Evolutionary conservation across 2,113 vertebrate species (phyloP).

Genomic region (Tachuris rubrigastra): DNA sequence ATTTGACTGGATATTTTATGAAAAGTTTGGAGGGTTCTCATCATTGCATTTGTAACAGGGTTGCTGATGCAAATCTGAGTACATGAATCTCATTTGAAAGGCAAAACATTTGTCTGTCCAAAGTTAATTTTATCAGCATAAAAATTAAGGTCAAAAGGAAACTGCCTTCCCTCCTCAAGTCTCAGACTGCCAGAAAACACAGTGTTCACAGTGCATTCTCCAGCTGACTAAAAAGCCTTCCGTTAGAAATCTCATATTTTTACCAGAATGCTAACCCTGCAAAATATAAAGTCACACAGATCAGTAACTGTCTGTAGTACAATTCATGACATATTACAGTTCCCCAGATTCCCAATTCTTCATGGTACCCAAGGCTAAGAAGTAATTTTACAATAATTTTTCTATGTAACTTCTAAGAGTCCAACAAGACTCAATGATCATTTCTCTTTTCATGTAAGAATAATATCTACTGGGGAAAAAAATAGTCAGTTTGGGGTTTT

Average conservation of each 20-base stretch:
- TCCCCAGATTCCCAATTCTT: background rate
- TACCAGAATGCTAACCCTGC: background rate
- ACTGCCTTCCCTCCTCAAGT: background rate
- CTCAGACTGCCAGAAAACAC: background rate
- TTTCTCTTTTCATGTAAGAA: constrained; percentile 12
- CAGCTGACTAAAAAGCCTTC: background rate
- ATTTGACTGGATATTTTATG: background rate
- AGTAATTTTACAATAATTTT: constrained; percentile 9
- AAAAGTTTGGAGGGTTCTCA: background rate
- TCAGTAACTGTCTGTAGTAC: background rate
- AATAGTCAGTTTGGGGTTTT: background rate
- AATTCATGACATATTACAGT: background rate
- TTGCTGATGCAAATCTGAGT: background rate
- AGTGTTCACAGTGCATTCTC: background rate
- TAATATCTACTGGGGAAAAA: background rate
- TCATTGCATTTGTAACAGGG: background rate
- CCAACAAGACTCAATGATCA: background rate
- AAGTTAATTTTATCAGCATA: background rate
- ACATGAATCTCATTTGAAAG: background rate
- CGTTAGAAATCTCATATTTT: background rate
- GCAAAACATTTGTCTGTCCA: background rate
- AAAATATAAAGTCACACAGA: background rate
- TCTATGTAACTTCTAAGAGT: background rate
- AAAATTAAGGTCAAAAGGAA: background rate
- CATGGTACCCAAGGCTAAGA: background rate